Conservation (phyloP, 64 coral and sea anemone species). For the Montipora capricornis region DNA sequence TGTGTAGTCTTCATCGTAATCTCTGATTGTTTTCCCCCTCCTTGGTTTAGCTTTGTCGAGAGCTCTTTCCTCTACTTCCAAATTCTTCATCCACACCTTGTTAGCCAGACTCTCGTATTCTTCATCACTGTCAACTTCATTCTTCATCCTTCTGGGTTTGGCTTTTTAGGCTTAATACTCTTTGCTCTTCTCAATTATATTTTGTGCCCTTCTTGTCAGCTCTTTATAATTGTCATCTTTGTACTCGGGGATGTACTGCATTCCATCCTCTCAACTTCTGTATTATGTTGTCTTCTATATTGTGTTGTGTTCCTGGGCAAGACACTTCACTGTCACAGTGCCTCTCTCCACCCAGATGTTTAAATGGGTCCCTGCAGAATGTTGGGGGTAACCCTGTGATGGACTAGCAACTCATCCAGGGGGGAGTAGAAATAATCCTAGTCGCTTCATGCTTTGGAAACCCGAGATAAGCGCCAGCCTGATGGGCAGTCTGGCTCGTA, state of each 20-base stretch:
- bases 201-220: not conserved
- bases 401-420: too few relatives aligned
- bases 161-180: not conserved
- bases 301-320: too few relatives aligned
- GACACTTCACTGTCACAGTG: too few relatives aligned
- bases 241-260: not conserved
- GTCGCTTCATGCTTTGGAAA: too few relatives aligned
- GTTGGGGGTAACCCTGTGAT: too few relatives aligned
- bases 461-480: too few relatives aligned
- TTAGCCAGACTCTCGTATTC: not conserved
- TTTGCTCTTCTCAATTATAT: too few relatives aligned
- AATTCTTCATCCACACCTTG: not conserved
- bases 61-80: not conserved
- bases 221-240: not conserved
- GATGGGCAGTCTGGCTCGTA: too few relatives aligned
- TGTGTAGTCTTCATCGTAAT: not conserved
- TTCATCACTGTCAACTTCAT: not conserved
- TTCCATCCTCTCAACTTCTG: not conserved
- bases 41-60: not conserved
- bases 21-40: not conserved
- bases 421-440: too few relatives aligned
- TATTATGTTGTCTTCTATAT: not conserved
- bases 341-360: too few relatives aligned
- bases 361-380: too few relatives aligned
- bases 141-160: not conserved